Percentiles rank a stretch among this genome's conserved stretches.
These are phyloP conservation scores for Drosophila insularis DNA, from an alignment of 1,140 invertebrate genomes.

Conservation along the genomic window DNA sequence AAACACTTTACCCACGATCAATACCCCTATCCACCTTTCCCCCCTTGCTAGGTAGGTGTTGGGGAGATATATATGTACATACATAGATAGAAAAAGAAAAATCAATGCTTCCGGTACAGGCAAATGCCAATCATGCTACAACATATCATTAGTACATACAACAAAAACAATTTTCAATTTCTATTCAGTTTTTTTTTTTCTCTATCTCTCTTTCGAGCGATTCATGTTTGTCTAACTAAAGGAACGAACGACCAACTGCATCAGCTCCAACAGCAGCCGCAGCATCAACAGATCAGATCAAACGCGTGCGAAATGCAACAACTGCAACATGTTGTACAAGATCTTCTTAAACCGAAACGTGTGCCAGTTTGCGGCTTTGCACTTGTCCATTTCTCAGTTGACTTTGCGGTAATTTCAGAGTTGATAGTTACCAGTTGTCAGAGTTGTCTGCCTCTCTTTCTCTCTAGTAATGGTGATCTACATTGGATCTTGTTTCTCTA, in stretches of 20 bases:
- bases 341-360: slow-evolving; percentile 65
- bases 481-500: slow-evolving; percentile 10
- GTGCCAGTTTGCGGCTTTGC: slow-evolving; percentile 74
- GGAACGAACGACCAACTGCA: slow-evolving; percentile 8
- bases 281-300: slow-evolving; percentile 18
- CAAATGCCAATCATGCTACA: slow-evolving; percentile 70
- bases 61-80: slow-evolving; percentile 9
- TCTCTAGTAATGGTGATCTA: slow-evolving; percentile 52
- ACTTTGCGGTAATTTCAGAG: slow-evolving; percentile 75
- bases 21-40: too few relatives aligned
- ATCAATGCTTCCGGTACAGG: slow-evolving; percentile 70
- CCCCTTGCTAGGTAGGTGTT: background rate
- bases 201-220: background rate
- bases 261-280: too few relatives aligned
- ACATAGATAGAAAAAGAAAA: slow-evolving; percentile 49
- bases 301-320: slow-evolving; percentile 70
- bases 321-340: slow-evolving; percentile 18
- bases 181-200: slow-evolving; percentile 57
- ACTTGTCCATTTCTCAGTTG: slow-evolving; percentile 52
- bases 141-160: slow-evolving; percentile 58
- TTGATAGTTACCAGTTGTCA: slow-evolving; percentile 16
- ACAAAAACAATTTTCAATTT: slow-evolving; percentile 78
- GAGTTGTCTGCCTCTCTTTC: slow-evolving; percentile 11
- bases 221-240: slow-evolving; percentile 54
- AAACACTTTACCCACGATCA: slow-evolving; percentile 51